phyloP scores from a whole-genome alignment of 2,797 vertebrate species.

The Notoglanidium macrostoma region DNA sequence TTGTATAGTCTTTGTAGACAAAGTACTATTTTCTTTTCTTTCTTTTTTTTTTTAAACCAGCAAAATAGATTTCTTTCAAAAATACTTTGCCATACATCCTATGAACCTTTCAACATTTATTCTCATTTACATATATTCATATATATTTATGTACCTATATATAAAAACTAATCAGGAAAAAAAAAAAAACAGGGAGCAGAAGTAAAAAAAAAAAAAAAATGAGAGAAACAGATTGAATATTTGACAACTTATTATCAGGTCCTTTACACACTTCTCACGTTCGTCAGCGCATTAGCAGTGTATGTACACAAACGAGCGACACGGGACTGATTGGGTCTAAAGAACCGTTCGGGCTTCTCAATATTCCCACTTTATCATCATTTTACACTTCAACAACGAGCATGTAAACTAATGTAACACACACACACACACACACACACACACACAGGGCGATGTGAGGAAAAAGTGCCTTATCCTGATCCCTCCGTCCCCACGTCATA shows the following conservation, averaged over 20 bases:
- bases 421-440: conserved; percentile 46
- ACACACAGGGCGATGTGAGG: conserved; percentile 44
- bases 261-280: conserved; percentile 77
- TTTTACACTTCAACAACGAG: conserved; percentile 24
- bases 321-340: conserved; percentile 31
- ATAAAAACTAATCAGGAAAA: conserved; percentile 46
- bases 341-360: conserved; percentile 1
- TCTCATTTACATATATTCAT: conserved; percentile 77
- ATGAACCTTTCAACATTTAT: conserved; percentile 87
- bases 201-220: conserved; percentile 46
- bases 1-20: conserved; percentile 85
- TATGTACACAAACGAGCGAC: conserved; percentile 72
- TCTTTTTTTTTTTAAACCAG: conserved; percentile 71
- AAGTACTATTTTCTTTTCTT: conserved; percentile 99
- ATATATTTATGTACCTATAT: conserved; percentile 71
- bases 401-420: conserved; percentile 29
- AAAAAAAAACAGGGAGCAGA: conserved; percentile 52
- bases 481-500: conserved; percentile 72
- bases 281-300: conserved; percentile 69
- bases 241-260: conserved; percentile 85
- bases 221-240: conserved; percentile 71
- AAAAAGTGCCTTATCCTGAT: conserved; percentile 54
- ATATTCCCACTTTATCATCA: conserved; percentile 35
- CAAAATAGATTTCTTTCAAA: conserved; percentile 99
- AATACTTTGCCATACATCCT: conserved; percentile 99